Percentiles rank a stretch among this genome's conserved stretches.
Conservation (phyloP, 2,797 vertebrate species). For the Podarcis siculus region DNA sequence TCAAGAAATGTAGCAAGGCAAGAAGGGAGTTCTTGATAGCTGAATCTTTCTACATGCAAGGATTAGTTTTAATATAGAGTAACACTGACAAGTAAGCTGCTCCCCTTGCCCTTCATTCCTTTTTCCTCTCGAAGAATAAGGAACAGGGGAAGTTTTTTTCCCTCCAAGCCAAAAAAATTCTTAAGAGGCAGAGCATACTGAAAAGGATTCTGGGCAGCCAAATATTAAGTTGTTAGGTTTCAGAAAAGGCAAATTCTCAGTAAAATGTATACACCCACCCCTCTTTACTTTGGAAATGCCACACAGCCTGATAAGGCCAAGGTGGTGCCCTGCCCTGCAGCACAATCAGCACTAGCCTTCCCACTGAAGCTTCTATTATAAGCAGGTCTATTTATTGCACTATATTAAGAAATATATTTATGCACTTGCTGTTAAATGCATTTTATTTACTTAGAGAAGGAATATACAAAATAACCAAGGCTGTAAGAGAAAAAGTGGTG, state of each 20-base stretch:
- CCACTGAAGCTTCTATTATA: background rate
- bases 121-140: background rate
- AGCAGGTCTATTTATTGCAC: conserved; percentile 1
- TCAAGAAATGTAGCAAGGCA: background rate
- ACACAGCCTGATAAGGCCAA: conserved; percentile 31
- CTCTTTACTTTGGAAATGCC: conserved; percentile 34
- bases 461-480: background rate
- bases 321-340: conserved; percentile 25
- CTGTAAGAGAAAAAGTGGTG: background rate
- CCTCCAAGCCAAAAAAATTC: background rate
- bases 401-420: background rate
- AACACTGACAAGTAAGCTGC: background rate
- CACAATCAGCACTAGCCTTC: conserved; percentile 9
- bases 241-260: conserved; percentile 38
- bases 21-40: background rate
- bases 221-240: background rate
- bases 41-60: background rate
- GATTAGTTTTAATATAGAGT: too few relatives aligned
- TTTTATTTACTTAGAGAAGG: background rate
- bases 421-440: background rate
- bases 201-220: background rate
- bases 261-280: conserved; percentile 38
- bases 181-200: background rate
- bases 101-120: background rate
- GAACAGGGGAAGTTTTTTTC: background rate